Evolutionary conservation across 2,797 vertebrate species (phyloP).

Genomic region (Hylomyscus alleni): DNA sequence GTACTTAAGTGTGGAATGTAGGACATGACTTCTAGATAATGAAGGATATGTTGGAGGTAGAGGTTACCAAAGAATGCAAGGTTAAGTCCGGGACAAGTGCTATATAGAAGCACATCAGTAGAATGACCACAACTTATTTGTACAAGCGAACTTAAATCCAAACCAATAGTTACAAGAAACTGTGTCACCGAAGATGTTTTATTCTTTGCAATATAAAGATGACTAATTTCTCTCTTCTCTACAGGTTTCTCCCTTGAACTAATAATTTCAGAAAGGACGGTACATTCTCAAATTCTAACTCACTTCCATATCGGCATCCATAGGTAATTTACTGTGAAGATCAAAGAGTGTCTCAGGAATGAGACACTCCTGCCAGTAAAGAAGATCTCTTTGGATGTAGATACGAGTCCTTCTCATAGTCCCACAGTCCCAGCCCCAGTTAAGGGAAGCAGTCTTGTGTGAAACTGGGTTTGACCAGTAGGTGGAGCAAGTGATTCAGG

Average conservation of each 20-base stretch:
- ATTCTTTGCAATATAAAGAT: background rate
- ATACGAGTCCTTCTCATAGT: background rate
- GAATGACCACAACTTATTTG: background rate
- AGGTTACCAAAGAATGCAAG: background rate
- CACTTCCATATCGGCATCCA: background rate
- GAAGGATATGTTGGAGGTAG: background rate
- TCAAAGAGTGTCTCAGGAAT: constrained; percentile 15
- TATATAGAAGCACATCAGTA: background rate
- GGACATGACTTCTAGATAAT: background rate
- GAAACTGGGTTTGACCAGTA: constrained; percentile 60
- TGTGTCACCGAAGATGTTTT: background rate
- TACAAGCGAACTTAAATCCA: background rate
- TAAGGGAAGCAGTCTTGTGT: background rate
- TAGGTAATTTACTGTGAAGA: constrained; percentile 12
- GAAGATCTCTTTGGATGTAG: background rate
- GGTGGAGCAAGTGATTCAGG: constrained; percentile 51
- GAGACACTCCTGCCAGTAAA: background rate
- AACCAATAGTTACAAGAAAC: background rate
- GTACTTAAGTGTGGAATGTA: background rate
- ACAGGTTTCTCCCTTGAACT: background rate
- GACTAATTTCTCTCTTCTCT: background rate
- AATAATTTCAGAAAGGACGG: constrained; percentile 19
- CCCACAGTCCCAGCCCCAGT: background rate
- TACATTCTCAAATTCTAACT: constrained; percentile 11
- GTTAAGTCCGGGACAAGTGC: background rate